These are phyloP conservation scores for Euthynnus affinis DNA, from an alignment of 2,797 vertebrate species.

Conservation along the genomic window DNA sequence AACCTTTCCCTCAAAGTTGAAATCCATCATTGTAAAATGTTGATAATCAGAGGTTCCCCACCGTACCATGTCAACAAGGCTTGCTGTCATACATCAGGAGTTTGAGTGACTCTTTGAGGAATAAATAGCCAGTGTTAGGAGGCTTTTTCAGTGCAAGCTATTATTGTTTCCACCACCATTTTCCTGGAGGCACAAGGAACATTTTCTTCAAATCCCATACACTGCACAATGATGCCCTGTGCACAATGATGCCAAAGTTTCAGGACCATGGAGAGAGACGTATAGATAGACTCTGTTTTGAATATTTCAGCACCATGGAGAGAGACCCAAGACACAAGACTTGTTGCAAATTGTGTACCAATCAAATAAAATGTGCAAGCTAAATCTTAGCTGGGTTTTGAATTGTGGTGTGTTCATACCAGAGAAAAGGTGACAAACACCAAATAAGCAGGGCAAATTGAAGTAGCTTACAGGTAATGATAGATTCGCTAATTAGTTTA, in stretches of 20 bases:
- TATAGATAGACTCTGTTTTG: not conserved
- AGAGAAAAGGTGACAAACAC: not conserved
- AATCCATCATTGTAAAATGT: conserved; percentile 50
- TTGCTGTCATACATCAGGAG: conserved; percentile 48
- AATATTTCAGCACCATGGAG: not conserved
- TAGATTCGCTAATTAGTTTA: not conserved
- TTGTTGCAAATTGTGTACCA: too few species aligned
- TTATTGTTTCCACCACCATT: conserved; percentile 15
- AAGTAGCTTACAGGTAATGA: not conserved
- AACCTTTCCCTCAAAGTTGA: conserved; percentile 23
- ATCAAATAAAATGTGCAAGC: not conserved
- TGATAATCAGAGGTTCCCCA: conserved; percentile 27
- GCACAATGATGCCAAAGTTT: not conserved
- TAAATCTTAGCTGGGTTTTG: not conserved
- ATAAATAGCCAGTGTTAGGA: conserved; percentile 37
- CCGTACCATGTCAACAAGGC: conserved; percentile 26
- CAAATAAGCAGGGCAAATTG: not conserved
- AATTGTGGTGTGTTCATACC: too few species aligned
- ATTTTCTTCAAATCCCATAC: conserved; percentile 40
- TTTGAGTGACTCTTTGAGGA: conserved; percentile 50
- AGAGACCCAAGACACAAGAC: not conserved
- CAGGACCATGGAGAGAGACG: not conserved
- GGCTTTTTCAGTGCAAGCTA: not conserved
- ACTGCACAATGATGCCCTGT: not conserved
- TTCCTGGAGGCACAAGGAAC: conserved; percentile 45